Conservation (phyloP, 2,113 vertebrate species). For the Sylvietta virens region DNA sequence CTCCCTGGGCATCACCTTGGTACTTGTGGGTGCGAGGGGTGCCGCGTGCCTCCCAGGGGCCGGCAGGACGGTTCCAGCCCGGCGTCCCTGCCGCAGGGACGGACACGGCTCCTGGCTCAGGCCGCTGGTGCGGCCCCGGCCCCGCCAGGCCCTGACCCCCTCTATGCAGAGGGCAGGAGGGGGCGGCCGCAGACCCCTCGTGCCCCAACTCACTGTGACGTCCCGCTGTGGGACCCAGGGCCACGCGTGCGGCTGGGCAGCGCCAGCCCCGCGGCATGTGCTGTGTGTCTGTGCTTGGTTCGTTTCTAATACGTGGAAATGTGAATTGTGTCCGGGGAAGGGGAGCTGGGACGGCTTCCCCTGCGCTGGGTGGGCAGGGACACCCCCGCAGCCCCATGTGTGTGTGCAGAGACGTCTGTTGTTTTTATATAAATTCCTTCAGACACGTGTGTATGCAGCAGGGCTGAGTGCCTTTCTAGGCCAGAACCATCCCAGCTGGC, state of each 20-base stretch:
- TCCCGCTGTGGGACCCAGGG: neutral
- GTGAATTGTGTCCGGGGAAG: constrained; percentile 24
- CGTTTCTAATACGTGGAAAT: constrained; percentile 7
- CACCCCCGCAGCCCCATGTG: accelerated
- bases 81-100: accelerated
- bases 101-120: neutral
- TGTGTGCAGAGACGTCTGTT: neutral
- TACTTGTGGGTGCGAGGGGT: neutral
- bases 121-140: accelerated
- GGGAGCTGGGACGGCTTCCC: neutral
- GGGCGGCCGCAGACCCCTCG: accelerated
- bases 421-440: constrained; percentile 62
- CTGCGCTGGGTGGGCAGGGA: accelerated
- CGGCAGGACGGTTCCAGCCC: neutral
- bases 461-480: neutral
- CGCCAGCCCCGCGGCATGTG: neutral
- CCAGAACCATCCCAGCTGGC: accelerated
- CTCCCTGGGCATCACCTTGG: neutral
- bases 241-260: neutral
- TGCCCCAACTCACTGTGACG: constrained; percentile 10
- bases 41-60: neutral
- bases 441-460: accelerated
- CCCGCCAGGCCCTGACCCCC: neutral
- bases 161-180: constrained; percentile 39
- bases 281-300: constrained; percentile 38